Conservation (phyloP, 2,888 invertebrate species). For the Cyclophora albipunctata region DNA sequence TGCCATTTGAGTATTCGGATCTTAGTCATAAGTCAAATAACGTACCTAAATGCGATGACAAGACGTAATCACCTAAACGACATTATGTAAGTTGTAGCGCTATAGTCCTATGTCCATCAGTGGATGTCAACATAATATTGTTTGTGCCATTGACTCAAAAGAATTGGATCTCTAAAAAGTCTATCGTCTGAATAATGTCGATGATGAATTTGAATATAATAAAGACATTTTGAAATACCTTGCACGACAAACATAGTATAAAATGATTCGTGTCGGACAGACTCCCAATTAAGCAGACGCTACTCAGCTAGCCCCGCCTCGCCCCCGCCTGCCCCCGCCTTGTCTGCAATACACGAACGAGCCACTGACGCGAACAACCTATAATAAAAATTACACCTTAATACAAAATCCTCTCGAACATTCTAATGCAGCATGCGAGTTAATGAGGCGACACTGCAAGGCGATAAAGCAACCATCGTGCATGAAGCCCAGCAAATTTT, state of each 20-base stretch:
- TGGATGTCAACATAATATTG: too few species aligned
- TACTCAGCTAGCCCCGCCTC: constrained; percentile 82
- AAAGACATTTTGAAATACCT: constrained; percentile 27
- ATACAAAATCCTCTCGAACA: constrained; percentile 1
- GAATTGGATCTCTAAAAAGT: too few species aligned
- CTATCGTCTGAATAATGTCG: too few species aligned
- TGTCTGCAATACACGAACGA: constrained; percentile 94
- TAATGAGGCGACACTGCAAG: neutral
- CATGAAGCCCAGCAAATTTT: too few species aligned
- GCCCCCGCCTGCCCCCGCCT: constrained; percentile 77
- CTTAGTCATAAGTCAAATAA: too few species aligned
- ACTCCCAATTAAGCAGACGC: constrained; percentile 65
- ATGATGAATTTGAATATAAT: too few species aligned
- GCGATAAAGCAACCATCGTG: neutral
- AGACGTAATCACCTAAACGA: too few species aligned
- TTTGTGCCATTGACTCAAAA: too few species aligned
- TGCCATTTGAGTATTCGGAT: too few species aligned
- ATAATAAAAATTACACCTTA: constrained; percentile 41
- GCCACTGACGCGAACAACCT: constrained; percentile 98
- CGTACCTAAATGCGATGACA: too few species aligned
- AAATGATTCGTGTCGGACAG: constrained; percentile 47
- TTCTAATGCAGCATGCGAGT: neutral
- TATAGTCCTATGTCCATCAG: too few species aligned
- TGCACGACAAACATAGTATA: constrained; percentile 45
- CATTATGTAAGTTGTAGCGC: too few species aligned